Evolutionary conservation across 2,797 vertebrate genomes (phyloP).

Genomic region (Melopsittacus undulatus): DNA sequence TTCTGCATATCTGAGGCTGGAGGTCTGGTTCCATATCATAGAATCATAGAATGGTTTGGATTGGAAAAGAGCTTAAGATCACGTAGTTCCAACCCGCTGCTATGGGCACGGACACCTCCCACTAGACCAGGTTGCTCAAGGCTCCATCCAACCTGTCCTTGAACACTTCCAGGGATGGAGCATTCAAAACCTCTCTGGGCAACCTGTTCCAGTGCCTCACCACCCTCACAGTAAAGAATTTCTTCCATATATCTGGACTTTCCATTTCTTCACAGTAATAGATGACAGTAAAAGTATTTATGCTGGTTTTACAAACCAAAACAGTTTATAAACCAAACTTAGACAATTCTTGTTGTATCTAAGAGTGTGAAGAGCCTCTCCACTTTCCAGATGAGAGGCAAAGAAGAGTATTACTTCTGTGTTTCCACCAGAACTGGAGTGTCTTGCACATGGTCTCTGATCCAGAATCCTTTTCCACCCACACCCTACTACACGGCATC

Average conservation of each 20-base stretch:
- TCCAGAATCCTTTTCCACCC: not conserved
- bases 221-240: not conserved
- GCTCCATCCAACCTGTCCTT: not conserved
- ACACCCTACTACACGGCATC: too few relatives aligned
- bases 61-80: not conserved
- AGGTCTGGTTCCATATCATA: not conserved
- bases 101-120: not conserved
- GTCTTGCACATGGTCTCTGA: not conserved
- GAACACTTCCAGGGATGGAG: not conserved
- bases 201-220: not conserved
- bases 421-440: not conserved
- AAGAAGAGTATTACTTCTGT: not conserved
- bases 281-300: not conserved
- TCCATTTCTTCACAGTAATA: not conserved
- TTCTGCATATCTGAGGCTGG: not conserved
- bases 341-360: not conserved
- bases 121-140: not conserved
- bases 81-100: not conserved
- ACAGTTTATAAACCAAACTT: not conserved
- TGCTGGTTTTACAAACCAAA: not conserved
- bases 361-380: not conserved
- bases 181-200: not conserved
- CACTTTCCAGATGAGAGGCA: not conserved
- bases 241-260: not conserved
- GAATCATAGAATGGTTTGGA: not conserved